These are phyloP conservation scores for Suncus etruscus DNA, from an alignment of 2,113 vertebrate genomes.

Conservation along the genomic window DNA sequence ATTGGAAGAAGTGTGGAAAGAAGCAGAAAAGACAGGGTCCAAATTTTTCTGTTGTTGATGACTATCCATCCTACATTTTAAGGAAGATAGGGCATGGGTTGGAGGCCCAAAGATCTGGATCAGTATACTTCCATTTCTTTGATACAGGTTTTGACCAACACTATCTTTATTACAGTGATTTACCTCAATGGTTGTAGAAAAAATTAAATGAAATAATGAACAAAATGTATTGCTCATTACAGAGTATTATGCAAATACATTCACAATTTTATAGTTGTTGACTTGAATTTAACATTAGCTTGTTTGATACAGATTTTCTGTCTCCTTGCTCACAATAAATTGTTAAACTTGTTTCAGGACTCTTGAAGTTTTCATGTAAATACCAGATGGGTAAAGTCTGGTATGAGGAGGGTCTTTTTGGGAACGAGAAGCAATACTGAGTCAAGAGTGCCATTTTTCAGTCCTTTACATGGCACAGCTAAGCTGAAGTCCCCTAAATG, in stretches of 20 bases:
- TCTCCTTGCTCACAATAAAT: conserved; percentile 11
- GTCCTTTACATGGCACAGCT: background rate
- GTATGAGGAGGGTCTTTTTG: background rate
- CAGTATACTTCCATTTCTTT: background rate
- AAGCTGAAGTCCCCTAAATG: conserved; percentile 3
- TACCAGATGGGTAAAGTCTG: background rate
- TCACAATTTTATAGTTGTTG: background rate
- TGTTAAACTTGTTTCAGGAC: background rate
- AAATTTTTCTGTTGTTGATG: background rate
- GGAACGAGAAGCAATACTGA: background rate
- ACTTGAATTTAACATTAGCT: conserved; percentile 29
- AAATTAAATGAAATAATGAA: background rate
- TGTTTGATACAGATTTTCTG: conserved; percentile 40
- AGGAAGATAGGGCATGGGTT: background rate
- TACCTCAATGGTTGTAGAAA: background rate
- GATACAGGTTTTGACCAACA: background rate
- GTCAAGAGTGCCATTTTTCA: background rate
- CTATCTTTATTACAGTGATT: background rate
- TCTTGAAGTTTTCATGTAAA: background rate
- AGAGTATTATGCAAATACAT: background rate
- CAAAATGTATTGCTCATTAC: background rate
- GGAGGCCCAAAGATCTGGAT: background rate
- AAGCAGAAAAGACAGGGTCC: background rate
- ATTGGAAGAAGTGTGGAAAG: background rate
- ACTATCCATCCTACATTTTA: background rate